These are phyloP conservation scores for Dolichotis patagonum DNA, from an alignment of 2,113 vertebrate species.

Conservation along the genomic window DNA sequence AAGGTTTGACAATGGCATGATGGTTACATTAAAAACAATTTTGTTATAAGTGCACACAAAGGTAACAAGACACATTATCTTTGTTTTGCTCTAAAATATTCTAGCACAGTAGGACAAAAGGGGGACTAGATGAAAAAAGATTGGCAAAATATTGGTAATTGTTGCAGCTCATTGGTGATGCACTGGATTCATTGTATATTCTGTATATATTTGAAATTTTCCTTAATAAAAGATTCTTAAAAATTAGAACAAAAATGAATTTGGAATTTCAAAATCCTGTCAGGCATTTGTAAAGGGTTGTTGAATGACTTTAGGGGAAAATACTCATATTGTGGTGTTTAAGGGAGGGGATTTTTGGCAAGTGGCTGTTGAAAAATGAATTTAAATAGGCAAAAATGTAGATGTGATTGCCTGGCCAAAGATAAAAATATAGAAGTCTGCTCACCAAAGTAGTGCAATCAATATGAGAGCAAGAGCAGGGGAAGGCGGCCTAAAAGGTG, in stretches of 20 bases:
- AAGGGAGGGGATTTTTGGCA: not conserved
- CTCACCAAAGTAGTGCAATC: not conserved
- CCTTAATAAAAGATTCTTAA: not conserved
- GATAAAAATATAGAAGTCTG: not conserved
- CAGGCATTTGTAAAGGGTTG: not conserved
- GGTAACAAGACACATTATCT: not conserved
- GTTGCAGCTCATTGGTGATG: not conserved
- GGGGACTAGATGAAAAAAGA: not conserved
- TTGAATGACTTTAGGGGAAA: not conserved
- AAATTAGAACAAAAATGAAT: not conserved
- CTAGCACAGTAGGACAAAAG: not conserved
- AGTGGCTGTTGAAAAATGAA: not conserved
- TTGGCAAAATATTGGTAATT: not conserved
- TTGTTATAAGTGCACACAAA: not conserved
- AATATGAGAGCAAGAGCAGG: not conserved
- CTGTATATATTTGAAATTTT: not conserved
- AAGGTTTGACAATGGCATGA: not conserved
- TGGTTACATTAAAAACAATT: not conserved
- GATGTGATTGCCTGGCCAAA: not conserved
- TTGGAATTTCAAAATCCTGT: not conserved
- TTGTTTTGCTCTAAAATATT: slow-evolving; percentile 40
- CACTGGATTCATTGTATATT: not conserved
- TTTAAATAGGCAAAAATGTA: not conserved
- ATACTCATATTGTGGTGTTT: not conserved
- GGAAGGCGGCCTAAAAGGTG: not conserved